Evolutionary conservation across 2,797 vertebrate species (phyloP).

Genomic region (Mallotus villosus): DNA sequence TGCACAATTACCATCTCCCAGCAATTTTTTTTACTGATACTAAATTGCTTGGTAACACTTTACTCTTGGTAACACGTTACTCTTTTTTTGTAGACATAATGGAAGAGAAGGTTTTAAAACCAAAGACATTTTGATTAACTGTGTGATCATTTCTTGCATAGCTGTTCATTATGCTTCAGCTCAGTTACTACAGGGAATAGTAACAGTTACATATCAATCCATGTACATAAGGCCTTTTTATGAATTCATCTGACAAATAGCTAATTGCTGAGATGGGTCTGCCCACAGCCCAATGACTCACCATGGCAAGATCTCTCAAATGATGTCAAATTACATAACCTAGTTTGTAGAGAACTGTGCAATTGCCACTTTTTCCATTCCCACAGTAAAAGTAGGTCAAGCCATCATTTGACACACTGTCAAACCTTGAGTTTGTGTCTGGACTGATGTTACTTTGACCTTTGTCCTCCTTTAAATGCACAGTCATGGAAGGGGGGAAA

Average conservation of each 20-base stretch:
- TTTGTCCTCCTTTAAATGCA: conserved; percentile 23
- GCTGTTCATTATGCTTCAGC: too few relatives aligned
- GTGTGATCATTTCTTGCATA: too few relatives aligned
- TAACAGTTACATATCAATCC: too few relatives aligned
- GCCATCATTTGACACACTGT: conserved; percentile 17
- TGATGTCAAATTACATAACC: conserved; percentile 1
- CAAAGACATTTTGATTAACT: too few relatives aligned
- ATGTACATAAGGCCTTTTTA: neutral
- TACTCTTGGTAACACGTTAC: too few relatives aligned
- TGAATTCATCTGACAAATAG: conserved; percentile 37
- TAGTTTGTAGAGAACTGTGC: neutral
- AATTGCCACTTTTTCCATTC: conserved; percentile 1
- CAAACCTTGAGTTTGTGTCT: neutral
- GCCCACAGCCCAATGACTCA: conserved; percentile 18
- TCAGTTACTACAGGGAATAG: too few relatives aligned
- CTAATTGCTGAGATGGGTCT: conserved; percentile 32
- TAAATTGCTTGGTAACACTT: too few relatives aligned
- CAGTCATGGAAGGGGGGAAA: neutral
- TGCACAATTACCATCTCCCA: too few relatives aligned
- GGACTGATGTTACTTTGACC: neutral
- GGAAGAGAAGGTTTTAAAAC: too few relatives aligned
- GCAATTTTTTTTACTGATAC: too few relatives aligned
- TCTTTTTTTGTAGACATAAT: too few relatives aligned
- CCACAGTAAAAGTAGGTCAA: conserved; percentile 6
- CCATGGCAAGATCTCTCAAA: conserved; percentile 1